These are phyloP conservation scores for Ooceraea biroi DNA, from an alignment of 1,140 invertebrate species.

Conservation along the genomic window DNA sequence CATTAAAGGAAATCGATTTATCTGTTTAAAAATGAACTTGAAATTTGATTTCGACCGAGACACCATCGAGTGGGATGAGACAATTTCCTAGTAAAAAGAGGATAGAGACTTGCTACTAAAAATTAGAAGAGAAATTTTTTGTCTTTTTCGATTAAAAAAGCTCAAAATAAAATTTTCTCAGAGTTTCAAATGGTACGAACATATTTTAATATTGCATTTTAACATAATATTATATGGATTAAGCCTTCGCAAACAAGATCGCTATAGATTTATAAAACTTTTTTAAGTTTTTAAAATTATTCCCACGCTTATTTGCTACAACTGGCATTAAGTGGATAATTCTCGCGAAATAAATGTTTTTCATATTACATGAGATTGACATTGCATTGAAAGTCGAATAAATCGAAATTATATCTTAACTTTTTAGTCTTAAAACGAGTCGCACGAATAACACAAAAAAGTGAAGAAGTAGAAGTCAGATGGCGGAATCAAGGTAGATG, in stretches of 20 bases:
- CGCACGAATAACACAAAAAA: neutral
- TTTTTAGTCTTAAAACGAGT: neutral
- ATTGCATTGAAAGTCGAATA: neutral
- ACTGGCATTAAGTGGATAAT: neutral
- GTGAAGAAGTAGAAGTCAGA: conserved; percentile 13
- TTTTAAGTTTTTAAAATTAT: neutral
- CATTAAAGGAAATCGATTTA: conserved; percentile 42
- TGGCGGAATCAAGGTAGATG: neutral
- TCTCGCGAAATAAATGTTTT: neutral
- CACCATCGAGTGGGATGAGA: neutral
- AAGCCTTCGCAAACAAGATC: neutral
- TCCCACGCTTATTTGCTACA: no score
- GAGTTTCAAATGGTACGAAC: neutral
- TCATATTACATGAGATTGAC: neutral
- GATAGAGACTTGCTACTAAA: conserved; percentile 2
- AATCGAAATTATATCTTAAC: conserved; percentile 7
- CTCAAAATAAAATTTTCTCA: neutral
- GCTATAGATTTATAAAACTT: neutral
- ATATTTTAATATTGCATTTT: neutral
- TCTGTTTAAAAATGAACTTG: conserved; percentile 33
- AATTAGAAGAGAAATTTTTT: neutral
- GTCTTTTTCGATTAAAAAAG: neutral
- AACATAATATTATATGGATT: neutral
- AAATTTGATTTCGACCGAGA: conserved; percentile 20
- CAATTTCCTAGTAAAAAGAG: neutral